A percentile compares a stretch with the other conserved stretches of the same genome.
Conservation (phyloP, 1,140 invertebrate genomes). For the Drosophila pectinifera region DNA sequence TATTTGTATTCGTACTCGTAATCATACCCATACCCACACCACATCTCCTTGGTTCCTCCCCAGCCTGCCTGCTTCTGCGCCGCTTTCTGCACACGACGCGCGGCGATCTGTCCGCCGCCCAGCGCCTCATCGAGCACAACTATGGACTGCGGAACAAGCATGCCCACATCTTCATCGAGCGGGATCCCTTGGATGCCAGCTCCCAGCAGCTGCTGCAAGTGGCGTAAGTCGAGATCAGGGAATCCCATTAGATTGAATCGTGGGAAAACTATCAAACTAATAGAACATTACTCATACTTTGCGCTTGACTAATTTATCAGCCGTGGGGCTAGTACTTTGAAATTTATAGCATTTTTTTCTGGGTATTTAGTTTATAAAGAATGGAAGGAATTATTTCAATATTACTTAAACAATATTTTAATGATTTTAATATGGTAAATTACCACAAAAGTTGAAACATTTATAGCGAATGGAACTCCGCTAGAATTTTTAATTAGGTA, state of each 20-base stretch:
- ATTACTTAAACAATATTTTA: not conserved
- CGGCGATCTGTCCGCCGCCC: slow-evolving; percentile 86
- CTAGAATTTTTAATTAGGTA: slow-evolving; percentile 1
- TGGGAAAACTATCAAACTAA: too few relatives aligned
- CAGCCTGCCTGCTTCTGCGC: slow-evolving; percentile 61
- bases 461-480: not conserved
- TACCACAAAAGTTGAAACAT: too few relatives aligned
- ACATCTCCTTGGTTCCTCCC: slow-evolving; percentile 20
- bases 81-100: slow-evolving; percentile 85
- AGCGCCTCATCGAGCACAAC: slow-evolving; percentile 88
- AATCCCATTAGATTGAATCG: too few relatives aligned
- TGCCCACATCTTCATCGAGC: slow-evolving; percentile 88
- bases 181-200: slow-evolving; percentile 87
- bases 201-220: slow-evolving; percentile 87
- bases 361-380: too few relatives aligned
- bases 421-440: too few relatives aligned
- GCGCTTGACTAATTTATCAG: too few relatives aligned
- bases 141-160: slow-evolving; percentile 88
- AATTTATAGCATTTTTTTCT: too few relatives aligned
- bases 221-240: slow-evolving; percentile 85
- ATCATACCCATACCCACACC: slow-evolving; percentile 2
- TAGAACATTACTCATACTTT: too few relatives aligned
- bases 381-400: not conserved
- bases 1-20: not conserved
- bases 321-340: too few relatives aligned